phyloP scores from a whole-genome alignment of 2,113 vertebrate species.

The Laterallus jamaicensis region DNA sequence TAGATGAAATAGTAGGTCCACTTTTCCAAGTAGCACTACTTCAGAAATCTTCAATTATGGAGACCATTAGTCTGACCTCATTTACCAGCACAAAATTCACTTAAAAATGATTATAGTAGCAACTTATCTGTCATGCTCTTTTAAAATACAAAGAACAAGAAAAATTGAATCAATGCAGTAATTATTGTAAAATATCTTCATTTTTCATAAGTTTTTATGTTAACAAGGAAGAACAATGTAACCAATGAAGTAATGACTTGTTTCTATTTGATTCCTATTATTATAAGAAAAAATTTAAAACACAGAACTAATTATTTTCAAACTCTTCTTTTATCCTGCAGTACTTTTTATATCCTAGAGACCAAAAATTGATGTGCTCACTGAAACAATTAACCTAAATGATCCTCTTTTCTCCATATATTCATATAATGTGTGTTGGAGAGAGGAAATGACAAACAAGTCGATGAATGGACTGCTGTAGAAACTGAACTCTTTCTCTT shows the following conservation, averaged over 20 bases:
- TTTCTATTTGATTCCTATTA: neutral
- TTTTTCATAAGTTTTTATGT: constrained; percentile 23
- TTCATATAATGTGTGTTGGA: constrained; percentile 15
- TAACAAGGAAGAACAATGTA: constrained; percentile 26
- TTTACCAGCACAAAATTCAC: constrained; percentile 22
- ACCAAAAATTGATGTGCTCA: neutral
- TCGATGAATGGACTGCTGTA: neutral
- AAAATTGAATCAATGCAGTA: neutral
- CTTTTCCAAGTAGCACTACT: neutral
- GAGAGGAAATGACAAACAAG: neutral
- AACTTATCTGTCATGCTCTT: constrained; percentile 41
- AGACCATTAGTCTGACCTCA: constrained; percentile 42
- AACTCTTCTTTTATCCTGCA: neutral
- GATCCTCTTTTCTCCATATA: neutral
- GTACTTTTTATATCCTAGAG: constrained; percentile 8
- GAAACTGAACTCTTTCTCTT: neutral
- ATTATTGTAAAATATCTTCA: constrained; percentile 26
- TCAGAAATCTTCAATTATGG: constrained; percentile 27
- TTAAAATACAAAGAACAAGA: constrained; percentile 26
- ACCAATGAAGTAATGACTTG: constrained; percentile 8
- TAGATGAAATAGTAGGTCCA: neutral
- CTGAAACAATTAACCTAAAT: constrained; percentile 49
- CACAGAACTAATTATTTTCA: neutral
- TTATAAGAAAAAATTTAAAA: neutral
- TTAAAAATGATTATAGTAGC: constrained; percentile 19